A percentile compares a stretch with the other conserved stretches of the same genome.
These are phyloP conservation scores for Lathronympha strigana DNA, from an alignment of 2,888 invertebrate species.

Conservation along the genomic window DNA sequence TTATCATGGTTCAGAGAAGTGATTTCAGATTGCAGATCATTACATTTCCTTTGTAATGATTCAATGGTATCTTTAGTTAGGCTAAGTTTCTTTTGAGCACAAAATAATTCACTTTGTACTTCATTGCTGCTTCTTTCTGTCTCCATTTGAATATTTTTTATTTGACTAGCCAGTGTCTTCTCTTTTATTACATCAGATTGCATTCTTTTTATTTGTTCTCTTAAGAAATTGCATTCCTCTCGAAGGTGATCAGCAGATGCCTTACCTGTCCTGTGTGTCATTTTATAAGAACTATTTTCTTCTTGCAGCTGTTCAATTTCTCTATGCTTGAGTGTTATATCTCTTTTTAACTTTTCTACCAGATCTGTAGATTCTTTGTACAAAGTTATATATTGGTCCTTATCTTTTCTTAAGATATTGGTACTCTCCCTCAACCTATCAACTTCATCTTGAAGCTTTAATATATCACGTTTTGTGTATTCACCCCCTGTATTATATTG, in stretches of 20 bases:
- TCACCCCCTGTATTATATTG: conserved; percentile 58
- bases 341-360: conserved; percentile 72
- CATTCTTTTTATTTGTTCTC: conserved; percentile 75
- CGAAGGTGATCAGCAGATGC: conserved; percentile 73
- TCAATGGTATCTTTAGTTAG: conserved; percentile 84
- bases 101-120: conserved; percentile 86
- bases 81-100: conserved; percentile 86
- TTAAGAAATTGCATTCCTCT: conserved; percentile 75
- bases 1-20: conserved; percentile 86
- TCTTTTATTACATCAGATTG: conserved; percentile 78
- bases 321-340: conserved; percentile 71
- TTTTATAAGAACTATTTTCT: conserved; percentile 77
- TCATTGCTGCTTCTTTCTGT: conserved; percentile 89
- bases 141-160: conserved; percentile 89
- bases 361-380: conserved; percentile 70
- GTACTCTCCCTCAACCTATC: conserved; percentile 65
- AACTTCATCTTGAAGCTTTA: conserved; percentile 65
- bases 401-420: conserved; percentile 68
- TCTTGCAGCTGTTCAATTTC: conserved; percentile 74
- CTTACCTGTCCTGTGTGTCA: conserved; percentile 72
- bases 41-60: conserved; percentile 83
- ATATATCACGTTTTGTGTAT: conserved; percentile 58
- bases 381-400: conserved; percentile 70
- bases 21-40: conserved; percentile 85
- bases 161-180: conserved; percentile 77